Conservation (phyloP, 2,888 invertebrate genomes). For the Carcina quercana region DNA sequence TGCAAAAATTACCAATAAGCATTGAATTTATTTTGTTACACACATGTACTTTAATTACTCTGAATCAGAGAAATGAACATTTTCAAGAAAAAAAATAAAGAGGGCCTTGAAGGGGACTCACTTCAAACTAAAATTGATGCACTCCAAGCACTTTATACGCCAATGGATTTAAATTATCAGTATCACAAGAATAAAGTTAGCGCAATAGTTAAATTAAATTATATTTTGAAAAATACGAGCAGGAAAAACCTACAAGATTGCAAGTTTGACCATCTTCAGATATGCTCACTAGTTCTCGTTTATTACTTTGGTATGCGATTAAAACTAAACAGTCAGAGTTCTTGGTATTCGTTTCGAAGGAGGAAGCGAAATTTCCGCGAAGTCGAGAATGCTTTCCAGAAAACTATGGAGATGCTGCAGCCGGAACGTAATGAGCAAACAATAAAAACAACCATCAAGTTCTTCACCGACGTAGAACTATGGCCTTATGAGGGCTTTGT, state of each 20-base stretch:
- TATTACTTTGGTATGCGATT: conserved; percentile 50
- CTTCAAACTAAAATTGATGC: conserved; percentile 31
- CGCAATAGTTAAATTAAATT: conserved; percentile 29
- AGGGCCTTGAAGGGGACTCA: neutral
- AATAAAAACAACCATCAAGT: conserved; percentile 39
- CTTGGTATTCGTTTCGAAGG: conserved; percentile 29
- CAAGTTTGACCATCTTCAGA: conserved; percentile 33
- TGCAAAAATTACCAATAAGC: too few species aligned
- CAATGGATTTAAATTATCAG: conserved; percentile 31
- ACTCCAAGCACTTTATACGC: conserved; percentile 28
- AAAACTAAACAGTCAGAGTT: conserved; percentile 30
- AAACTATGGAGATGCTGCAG: conserved; percentile 33
- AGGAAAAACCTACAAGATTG: conserved; percentile 27
- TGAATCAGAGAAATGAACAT: too few species aligned
- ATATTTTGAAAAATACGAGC: conserved; percentile 25
- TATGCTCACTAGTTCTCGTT: conserved; percentile 38
- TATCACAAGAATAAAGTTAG: conserved; percentile 28
- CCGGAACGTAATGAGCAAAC: conserved; percentile 39
- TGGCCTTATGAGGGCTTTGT: conserved; percentile 49
- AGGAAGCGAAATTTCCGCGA: conserved; percentile 32
- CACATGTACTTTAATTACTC: neutral
- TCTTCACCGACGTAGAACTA: conserved; percentile 33
- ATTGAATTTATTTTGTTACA: too few species aligned
- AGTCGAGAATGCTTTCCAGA: conserved; percentile 38
- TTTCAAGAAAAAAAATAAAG: too few species aligned